Conservation (phyloP, 2,113 vertebrate genomes). For the Sturnus vulgaris region DNA sequence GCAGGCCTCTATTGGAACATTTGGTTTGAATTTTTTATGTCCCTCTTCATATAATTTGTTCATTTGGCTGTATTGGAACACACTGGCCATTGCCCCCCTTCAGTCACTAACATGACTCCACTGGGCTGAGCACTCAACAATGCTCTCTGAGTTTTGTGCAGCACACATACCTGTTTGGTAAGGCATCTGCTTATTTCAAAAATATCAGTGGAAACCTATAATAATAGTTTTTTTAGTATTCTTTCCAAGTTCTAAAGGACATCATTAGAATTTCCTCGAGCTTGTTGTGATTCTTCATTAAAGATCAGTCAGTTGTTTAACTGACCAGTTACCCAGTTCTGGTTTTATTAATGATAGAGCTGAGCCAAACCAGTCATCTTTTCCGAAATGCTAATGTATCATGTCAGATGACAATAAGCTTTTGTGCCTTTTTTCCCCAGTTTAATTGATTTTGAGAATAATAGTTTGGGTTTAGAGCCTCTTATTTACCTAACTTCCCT, state of each 20-base stretch:
- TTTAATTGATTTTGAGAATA: neutral
- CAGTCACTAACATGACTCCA: neutral
- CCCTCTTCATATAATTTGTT: fast-evolving
- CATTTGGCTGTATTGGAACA: neutral
- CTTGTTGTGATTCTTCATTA: neutral
- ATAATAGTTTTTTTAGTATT: neutral
- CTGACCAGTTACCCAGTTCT: neutral
- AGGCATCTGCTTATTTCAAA: neutral
- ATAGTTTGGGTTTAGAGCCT: neutral
- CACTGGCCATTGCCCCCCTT: fast-evolving
- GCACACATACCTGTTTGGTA: neutral
- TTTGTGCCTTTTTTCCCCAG: neutral
- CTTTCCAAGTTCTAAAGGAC: neutral
- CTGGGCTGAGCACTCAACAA: neutral
- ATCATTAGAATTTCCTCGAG: neutral
- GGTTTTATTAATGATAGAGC: neutral
- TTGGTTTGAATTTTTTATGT: neutral
- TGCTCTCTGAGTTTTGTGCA: neutral
- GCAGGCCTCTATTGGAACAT: fast-evolving
- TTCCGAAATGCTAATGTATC: neutral
- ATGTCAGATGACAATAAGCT: fast-evolving
- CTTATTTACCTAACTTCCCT: neutral
- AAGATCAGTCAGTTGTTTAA: neutral
- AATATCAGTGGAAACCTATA: neutral
- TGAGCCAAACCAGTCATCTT: neutral